Base-by-base conservation (phyloP, 2,113 vertebrate genomes). In the Lanius collurio region DNA sequence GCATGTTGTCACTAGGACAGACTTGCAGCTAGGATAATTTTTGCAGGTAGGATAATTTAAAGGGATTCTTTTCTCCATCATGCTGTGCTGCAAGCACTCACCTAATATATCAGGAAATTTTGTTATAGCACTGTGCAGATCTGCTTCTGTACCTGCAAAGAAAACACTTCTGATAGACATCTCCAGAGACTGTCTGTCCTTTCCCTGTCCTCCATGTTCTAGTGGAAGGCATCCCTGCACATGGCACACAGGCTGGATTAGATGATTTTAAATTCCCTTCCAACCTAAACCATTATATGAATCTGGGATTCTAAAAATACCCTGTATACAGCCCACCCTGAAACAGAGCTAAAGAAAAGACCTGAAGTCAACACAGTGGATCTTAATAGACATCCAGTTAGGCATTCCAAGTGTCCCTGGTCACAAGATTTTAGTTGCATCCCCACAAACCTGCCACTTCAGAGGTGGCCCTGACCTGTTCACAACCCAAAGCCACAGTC, bases 81-180 rank as follows among this genome's bases (percentile, higher is more conserved):
- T 7, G 13, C 21, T 59, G 33, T 64, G 19, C 42, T 65, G 24
- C 44, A 85, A 31, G n/a, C 6, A 75, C 49, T 91, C 47, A 67
- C 33, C 19, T 67, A 55, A 70, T 44, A 13, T 0, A 4, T 18
- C 27, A 62, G 42, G 55, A 77, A 88, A 70, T 46, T 64, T 73
- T 0, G 10, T 42, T 74, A 50, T 67, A 1, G 0, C 19, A 28
- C 33, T 0, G 0, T 64, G 41, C 11, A 60, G 10, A 30, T 62
- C 42, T 59, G 27, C 52, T 77, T 70, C 47, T 83, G 49, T 47
- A 56, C 15, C 13, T 77, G 30, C 30, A 42, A 33, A 88, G 75
- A 46, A 69, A 85, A 19, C 9, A 44, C 74, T 85, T 83, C 49
- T 52, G 44, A 56, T 3, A 28, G 44, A 68, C 17, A 33, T 27